Base-by-base conservation (phyloP, 2,888 invertebrate genomes). In the Acleris sparsana region DNA sequence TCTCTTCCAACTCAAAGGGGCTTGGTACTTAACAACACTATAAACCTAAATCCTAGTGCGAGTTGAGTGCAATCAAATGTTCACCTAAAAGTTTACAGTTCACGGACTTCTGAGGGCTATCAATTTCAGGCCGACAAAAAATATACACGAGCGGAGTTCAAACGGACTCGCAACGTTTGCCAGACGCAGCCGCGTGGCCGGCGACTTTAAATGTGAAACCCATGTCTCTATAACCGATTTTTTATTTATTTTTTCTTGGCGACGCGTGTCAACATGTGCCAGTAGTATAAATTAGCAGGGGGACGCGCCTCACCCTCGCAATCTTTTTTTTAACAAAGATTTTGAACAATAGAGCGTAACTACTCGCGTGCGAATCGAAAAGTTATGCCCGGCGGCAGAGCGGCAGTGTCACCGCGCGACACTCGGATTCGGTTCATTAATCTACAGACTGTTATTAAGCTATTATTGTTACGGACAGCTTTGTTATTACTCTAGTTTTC, bases 261-360 rank as follows among this genome's bases (percentile, higher is more conserved):
- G 81, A 80, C 90, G 88, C 91, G 92, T 91, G 92, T 91, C 92
- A 88, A 88, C 92, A 89, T 91, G 90, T 88, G 92, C 89, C 83
- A 80, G 82, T 77, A 84, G 86, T 89, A 82, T 85, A 92, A 92
- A 92, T 92, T 92, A 92, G 90, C 91, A 85, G 83, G 90, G 92
- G 92, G 85, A 81, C 83, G 80, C 76, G 73, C 74, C 79, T 84
- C 86, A 85, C 92, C 92, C 92, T 89, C 85, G 87, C 88, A 78
- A 83, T 84, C 72, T 82, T 90, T 87, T 87, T 87, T 90, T 87
- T 84, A 83, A 87, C 85, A 88, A 89, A 88, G 83, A 86, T 84
- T 81, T 87, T 80, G 85, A 92, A 92, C 92, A 92, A 92, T 91
- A 81, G 87, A 73, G 70, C 81, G 80, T 90, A 91, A 92, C 92